Evolutionary conservation across 2,113 vertebrate species (phyloP).

Genomic region (Oenanthe oenanthe): DNA sequence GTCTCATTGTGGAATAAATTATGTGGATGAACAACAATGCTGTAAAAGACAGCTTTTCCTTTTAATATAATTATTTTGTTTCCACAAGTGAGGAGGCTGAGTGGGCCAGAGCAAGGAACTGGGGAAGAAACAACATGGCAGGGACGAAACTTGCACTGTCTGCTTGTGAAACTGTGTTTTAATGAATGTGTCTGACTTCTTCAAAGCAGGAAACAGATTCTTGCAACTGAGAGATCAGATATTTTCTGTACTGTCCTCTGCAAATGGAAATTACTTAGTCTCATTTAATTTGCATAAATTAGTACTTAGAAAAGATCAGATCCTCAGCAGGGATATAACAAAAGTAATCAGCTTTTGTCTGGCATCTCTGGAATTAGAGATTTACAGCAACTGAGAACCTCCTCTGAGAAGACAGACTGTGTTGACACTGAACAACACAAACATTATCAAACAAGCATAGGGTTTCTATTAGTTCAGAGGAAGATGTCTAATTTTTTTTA

Average conservation of each 20-base stretch:
- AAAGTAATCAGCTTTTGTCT: slow-evolving; percentile 10
- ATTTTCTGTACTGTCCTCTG: neutral
- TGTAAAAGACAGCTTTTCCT: neutral
- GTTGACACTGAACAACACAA: neutral
- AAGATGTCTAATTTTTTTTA: neutral
- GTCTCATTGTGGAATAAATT: neutral
- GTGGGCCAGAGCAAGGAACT: neutral
- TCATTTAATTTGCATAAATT: neutral
- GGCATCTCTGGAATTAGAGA: neutral
- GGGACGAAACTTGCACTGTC: neutral
- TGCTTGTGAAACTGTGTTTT: neutral
- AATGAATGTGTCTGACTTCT: neutral
- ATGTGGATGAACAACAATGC: neutral
- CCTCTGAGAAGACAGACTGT: neutral
- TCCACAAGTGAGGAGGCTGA: neutral
- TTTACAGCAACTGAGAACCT: neutral
- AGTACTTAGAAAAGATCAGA: neutral
- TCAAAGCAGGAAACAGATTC: neutral
- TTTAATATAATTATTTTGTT: neutral
- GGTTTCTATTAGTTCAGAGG: neutral
- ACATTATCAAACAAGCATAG: neutral
- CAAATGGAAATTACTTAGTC: neutral
- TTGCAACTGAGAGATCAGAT: neutral
- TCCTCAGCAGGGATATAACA: neutral
- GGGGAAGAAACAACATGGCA: neutral